These are phyloP conservation scores for Drosophila bipectinata DNA, from an alignment of 1,140 invertebrate species.

Conservation along the genomic window DNA sequence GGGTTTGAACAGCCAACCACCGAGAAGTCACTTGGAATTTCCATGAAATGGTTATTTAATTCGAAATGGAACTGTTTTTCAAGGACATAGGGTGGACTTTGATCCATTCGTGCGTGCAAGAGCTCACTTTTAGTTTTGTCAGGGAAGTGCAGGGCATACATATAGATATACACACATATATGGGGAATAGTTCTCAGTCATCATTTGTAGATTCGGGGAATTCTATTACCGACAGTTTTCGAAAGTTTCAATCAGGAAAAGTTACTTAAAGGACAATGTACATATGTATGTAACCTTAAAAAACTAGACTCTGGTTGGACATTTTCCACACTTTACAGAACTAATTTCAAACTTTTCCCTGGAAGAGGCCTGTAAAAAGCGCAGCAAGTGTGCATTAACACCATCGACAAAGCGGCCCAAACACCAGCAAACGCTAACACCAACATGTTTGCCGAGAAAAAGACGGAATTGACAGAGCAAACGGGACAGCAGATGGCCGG, in stretches of 20 bases:
- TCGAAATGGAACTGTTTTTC: too few relatives aligned
- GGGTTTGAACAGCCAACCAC: background rate
- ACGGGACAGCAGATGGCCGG: conserved; percentile 13
- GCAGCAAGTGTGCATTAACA: conserved; percentile 30
- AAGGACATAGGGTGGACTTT: too few relatives aligned
- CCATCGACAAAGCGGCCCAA: conserved; percentile 28
- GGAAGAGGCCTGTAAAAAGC: conserved; percentile 25
- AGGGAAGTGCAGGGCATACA: too few relatives aligned
- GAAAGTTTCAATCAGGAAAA: too few relatives aligned
- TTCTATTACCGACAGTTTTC: too few relatives aligned
- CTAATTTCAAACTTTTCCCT: conserved; percentile 51
- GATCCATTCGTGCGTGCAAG: too few relatives aligned
- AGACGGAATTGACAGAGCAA: conserved; percentile 14
- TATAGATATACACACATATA: too few relatives aligned
- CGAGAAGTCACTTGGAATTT: background rate
- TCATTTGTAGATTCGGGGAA: too few relatives aligned
- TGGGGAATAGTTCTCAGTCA: too few relatives aligned
- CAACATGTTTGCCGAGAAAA: conserved; percentile 30
- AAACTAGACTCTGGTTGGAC: background rate
- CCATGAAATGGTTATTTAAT: background rate
- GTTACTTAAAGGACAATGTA: too few relatives aligned
- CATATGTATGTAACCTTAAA: background rate
- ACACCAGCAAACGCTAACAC: conserved; percentile 24
- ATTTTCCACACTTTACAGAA: conserved; percentile 42
- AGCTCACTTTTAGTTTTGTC: too few relatives aligned